A percentile compares a stretch with the other conserved stretches of the same genome.
phyloP scores from a whole-genome alignment of 2,888 invertebrate species.

The Pheosia tremula region DNA sequence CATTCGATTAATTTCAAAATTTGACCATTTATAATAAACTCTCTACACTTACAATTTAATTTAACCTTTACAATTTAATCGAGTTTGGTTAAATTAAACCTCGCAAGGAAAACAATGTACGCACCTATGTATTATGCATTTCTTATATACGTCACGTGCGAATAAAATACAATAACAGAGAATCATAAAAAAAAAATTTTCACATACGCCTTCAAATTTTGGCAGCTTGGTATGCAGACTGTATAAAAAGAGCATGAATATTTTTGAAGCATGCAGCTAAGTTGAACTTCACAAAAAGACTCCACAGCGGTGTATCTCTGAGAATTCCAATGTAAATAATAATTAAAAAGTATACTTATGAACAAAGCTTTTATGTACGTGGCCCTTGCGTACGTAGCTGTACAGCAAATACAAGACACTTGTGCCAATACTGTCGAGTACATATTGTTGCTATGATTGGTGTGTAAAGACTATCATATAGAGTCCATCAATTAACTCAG shows the following conservation, averaged over 20 bases:
- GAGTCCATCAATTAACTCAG: background rate
- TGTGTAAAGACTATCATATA: background rate
- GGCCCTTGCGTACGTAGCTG: too few relatives aligned
- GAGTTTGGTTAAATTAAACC: background rate
- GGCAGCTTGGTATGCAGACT: slow-evolving; percentile 1
- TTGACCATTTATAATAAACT: too few relatives aligned
- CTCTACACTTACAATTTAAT: too few relatives aligned
- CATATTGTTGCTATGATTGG: background rate
- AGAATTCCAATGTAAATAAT: background rate
- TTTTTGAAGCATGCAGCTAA: background rate
- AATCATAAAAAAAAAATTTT: too few relatives aligned
- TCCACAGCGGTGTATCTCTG: slow-evolving; percentile 1
- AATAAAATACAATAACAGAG: too few relatives aligned
- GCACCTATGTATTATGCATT: too few relatives aligned
- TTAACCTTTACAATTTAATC: too few relatives aligned
- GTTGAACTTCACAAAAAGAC: background rate
- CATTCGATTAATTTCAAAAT: too few relatives aligned
- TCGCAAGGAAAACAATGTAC: background rate
- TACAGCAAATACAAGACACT: background rate
- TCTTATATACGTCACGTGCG: background rate
- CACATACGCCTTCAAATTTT: background rate
- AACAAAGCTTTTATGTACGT: too few relatives aligned
- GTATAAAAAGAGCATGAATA: background rate
- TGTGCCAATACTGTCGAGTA: background rate
- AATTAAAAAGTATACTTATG: too few relatives aligned